A percentile compares a stretch with the other conserved stretches of the same genome.
Evolutionary conservation across 2,888 invertebrate genomes (phyloP).

Genomic region (Pachliopta kotzebuea): DNA sequence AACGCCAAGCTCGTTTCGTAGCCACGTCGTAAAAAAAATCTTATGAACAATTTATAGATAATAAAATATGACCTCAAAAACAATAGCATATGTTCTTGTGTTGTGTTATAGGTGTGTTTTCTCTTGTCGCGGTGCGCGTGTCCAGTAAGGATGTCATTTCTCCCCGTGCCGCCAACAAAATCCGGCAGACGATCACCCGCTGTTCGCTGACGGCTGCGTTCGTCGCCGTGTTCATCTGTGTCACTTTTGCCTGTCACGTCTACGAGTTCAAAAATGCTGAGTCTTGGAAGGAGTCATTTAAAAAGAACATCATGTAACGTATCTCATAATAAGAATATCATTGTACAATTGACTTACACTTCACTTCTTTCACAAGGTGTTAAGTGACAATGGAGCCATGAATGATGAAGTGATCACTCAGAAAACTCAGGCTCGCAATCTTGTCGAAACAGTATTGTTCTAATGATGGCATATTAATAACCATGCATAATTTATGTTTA

Average conservation of each 20-base stretch:
- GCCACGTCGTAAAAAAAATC: too few species aligned
- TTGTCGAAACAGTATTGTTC: too few species aligned
- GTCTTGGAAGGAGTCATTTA: slow-evolving; percentile 88
- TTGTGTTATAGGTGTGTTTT: slow-evolving; percentile 83
- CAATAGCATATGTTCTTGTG: not conserved
- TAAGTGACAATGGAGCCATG: too few species aligned
- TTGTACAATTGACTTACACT: not conserved
- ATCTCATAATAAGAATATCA: not conserved
- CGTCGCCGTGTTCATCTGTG: slow-evolving; percentile 87
- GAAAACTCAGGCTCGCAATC: too few species aligned
- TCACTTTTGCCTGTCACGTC: slow-evolving; percentile 90
- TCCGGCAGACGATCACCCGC: slow-evolving; percentile 91
- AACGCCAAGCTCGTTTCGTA: too few species aligned
- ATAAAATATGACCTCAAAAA: too few species aligned
- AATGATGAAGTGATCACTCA: too few species aligned
- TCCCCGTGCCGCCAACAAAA: slow-evolving; percentile 90
- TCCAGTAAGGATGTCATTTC: slow-evolving; percentile 92
- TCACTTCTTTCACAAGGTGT: too few species aligned
- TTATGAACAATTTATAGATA: too few species aligned
- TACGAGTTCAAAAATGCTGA: slow-evolving; percentile 89
- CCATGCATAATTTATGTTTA: too few species aligned
- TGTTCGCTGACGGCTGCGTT: slow-evolving; percentile 90
- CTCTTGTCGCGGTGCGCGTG: slow-evolving; percentile 88
- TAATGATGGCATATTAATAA: too few species aligned
- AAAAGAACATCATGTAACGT: slow-evolving; percentile 87